These are phyloP conservation scores for Amphimallon solstitiale DNA, from an alignment of 2,888 invertebrate species.

Conservation along the genomic window DNA sequence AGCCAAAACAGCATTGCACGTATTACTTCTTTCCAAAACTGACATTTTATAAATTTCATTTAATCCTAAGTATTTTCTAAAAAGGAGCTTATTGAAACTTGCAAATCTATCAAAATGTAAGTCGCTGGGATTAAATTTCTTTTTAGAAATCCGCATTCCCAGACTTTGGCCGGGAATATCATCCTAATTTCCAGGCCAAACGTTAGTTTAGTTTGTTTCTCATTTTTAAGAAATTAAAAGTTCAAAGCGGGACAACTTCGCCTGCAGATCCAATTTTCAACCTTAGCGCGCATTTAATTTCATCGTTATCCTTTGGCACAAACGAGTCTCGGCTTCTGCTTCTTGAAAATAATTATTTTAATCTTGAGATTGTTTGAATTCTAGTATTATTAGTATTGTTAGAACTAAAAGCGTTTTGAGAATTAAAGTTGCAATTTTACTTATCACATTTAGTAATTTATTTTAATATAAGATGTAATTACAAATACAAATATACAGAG, in stretches of 20 bases:
- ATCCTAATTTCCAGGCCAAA: not conserved
- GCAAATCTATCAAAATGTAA: not conserved
- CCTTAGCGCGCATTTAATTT: not conserved
- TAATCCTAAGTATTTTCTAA: too few species aligned
- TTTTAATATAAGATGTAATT: too few species aligned
- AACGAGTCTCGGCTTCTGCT: not conserved
- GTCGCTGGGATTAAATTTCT: not conserved
- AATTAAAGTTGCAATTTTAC: too few species aligned
- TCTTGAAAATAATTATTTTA: not conserved
- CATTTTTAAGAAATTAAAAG: conserved; percentile 1
- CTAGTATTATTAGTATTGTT: too few species aligned
- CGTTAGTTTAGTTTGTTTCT: conserved; percentile 2
- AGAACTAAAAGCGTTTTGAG: too few species aligned
- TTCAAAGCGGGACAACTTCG: conserved; percentile 3
- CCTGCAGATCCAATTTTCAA: conserved; percentile 1
- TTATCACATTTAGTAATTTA: too few species aligned
- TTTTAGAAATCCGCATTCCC: not conserved
- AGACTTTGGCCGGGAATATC: not conserved
- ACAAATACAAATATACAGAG: too few species aligned
- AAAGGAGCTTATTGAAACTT: too few species aligned
- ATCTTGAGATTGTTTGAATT: not conserved
- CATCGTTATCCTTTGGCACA: not conserved
- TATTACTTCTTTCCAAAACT: too few species aligned
- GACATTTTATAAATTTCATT: too few species aligned
- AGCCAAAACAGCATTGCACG: too few species aligned